These are phyloP conservation scores for Tineola bisselliella DNA, from an alignment of 2,888 invertebrate species.

Conservation along the genomic window DNA sequence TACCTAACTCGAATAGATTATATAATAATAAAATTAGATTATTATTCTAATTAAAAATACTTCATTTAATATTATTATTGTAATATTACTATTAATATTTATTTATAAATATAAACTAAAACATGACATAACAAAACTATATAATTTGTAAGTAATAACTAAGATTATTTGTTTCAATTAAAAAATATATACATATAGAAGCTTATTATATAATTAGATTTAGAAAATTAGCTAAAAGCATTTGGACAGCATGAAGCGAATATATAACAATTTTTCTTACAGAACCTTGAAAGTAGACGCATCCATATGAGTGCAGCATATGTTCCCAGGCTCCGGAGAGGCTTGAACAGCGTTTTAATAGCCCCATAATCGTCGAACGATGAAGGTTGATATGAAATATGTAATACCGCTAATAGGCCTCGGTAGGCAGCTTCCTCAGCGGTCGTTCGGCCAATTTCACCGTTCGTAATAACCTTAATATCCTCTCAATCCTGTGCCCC, in stretches of 20 bases:
- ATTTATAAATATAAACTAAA: too few relatives aligned
- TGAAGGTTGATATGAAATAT: constrained; percentile 60
- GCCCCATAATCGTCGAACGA: constrained; percentile 58
- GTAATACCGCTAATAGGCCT: constrained; percentile 63
- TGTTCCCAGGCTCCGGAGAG: constrained; percentile 60
- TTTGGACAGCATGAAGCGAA: not conserved
- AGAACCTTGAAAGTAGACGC: constrained; percentile 10
- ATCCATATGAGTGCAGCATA: constrained; percentile 31
- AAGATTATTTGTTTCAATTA: too few relatives aligned
- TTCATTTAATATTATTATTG: too few relatives aligned
- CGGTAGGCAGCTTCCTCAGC: constrained; percentile 64
- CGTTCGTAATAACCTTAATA: constrained; percentile 63
- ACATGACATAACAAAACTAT: too few relatives aligned
- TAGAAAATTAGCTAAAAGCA: not conserved
- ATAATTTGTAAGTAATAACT: too few relatives aligned
- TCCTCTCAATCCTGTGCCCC: constrained; percentile 52
- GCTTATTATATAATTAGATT: not conserved
- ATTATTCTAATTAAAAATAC: not conserved
- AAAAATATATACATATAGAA: too few relatives aligned
- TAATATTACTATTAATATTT: too few relatives aligned
- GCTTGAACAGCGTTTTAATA: constrained; percentile 56
- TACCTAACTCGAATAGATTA: not conserved
- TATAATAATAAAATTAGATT: not conserved
- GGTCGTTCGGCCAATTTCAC: constrained; percentile 61
- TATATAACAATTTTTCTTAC: not conserved